Conservation (phyloP, 2,888 invertebrate species). For the Rhorus exstirpatorius region DNA sequence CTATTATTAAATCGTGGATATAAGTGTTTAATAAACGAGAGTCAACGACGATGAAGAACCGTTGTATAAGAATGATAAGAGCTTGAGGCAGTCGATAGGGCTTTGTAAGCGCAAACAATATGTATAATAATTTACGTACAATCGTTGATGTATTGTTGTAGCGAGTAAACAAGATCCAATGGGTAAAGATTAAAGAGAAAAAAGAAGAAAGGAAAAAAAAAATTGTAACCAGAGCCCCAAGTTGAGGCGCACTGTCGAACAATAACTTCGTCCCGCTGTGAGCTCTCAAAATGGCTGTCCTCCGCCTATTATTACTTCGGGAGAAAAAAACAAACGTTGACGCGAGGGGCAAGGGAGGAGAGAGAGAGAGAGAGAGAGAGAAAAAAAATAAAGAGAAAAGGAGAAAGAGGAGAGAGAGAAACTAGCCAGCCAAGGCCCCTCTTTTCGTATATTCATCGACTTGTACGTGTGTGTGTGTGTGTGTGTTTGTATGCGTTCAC, state of each 20-base stretch:
- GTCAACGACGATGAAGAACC: background rate
- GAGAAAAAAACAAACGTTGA: slow-evolving; percentile 71
- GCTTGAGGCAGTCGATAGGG: background rate
- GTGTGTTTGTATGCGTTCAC: slow-evolving; percentile 26
- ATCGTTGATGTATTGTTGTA: too few relatives aligned
- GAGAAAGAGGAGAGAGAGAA: slow-evolving; percentile 60
- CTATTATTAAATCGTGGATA: slow-evolving; percentile 46
- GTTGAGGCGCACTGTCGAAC: slow-evolving; percentile 82
- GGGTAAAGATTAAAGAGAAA: too few relatives aligned
- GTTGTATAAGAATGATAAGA: background rate
- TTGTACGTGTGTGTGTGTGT: slow-evolving; percentile 40
- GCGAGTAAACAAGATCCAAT: too few relatives aligned
- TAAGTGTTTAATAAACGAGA: too few relatives aligned
- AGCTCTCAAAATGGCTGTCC: slow-evolving; percentile 86
- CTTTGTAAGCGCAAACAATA: background rate
- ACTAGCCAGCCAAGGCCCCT: slow-evolving; percentile 72
- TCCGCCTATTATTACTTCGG: slow-evolving; percentile 85
- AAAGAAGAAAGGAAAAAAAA: background rate
- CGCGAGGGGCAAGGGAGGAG: slow-evolving; percentile 30
- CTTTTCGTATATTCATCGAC: slow-evolving; percentile 62
- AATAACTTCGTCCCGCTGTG: slow-evolving; percentile 85
- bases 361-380: slow-evolving; percentile 35
- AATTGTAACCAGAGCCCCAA: slow-evolving; percentile 59
- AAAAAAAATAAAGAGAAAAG: slow-evolving; percentile 60
- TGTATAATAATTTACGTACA: background rate